A percentile compares a stretch with the other conserved stretches of the same genome.
These are phyloP conservation scores for Formicarius rufipectus DNA, from an alignment of 2,113 vertebrate species.

Conservation along the genomic window DNA sequence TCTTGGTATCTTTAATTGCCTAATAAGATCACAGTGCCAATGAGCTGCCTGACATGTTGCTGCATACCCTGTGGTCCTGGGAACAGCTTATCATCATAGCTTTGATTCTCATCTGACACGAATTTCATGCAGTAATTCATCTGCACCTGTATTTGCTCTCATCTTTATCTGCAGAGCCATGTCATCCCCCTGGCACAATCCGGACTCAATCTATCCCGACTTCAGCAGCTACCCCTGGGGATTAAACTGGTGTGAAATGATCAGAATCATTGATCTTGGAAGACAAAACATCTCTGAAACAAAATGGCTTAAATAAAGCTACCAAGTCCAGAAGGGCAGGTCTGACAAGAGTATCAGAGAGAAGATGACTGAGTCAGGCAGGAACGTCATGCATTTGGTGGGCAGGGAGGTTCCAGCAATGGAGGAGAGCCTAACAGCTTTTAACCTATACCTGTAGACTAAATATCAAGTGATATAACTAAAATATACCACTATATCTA, in stretches of 20 bases:
- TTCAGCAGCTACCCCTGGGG: neutral
- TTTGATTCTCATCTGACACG: neutral
- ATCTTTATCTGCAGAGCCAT: neutral
- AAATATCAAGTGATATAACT: neutral
- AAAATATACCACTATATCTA: neutral
- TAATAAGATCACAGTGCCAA: neutral
- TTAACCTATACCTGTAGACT: neutral
- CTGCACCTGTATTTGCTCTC: neutral
- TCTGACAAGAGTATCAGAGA: neutral
- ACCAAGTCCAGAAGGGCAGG: neutral
- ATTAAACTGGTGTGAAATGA: neutral
- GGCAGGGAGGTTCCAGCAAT: neutral
- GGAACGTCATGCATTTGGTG: neutral
- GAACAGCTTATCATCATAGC: neutral
- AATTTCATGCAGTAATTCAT: neutral
- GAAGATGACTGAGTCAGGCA: neutral
- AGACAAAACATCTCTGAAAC: slow-evolving; percentile 42
- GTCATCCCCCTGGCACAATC: neutral
- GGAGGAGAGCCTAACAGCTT: neutral
- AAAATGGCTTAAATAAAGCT: neutral
- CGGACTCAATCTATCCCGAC: neutral
- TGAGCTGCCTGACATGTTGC: neutral
- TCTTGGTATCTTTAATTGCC: neutral
- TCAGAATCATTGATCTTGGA: slow-evolving; percentile 17
- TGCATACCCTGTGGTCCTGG: neutral